Conservation (phyloP, 2,797 vertebrate genomes). For the Meda fulgida region DNA sequence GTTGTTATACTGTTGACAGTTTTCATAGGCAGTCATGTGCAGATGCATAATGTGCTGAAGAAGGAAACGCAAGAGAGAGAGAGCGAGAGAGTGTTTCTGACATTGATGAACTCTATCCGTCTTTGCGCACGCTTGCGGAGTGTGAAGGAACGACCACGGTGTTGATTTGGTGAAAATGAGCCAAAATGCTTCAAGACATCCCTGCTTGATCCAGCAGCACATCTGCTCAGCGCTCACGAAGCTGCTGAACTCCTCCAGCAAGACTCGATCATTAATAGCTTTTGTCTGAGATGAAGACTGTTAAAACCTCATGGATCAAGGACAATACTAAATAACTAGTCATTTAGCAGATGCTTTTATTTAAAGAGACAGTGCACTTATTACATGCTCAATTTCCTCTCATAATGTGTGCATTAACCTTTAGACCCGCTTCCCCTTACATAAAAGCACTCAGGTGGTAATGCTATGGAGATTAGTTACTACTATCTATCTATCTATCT, state of each 20-base stretch:
- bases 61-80: neutral
- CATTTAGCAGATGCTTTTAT: constrained; percentile 13
- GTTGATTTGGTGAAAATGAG: constrained; percentile 51
- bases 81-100: constrained; percentile 26
- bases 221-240: constrained; percentile 40
- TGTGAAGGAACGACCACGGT: constrained; percentile 46
- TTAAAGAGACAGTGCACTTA: constrained; percentile 4
- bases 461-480: neutral
- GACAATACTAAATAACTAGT: neutral
- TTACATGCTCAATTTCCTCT: neutral
- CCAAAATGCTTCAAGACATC: constrained; percentile 52
- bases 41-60: constrained; percentile 20
- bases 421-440: neutral
- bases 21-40: constrained; percentile 36
- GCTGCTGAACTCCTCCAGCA: constrained; percentile 1
- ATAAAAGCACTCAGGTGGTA: neutral
- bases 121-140: constrained; percentile 26
- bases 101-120: constrained; percentile 35
- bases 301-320: neutral
- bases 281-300: neutral
- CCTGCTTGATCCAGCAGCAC: constrained; percentile 46
- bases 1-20: constrained; percentile 23
- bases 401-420: constrained; percentile 9
- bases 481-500: no score
- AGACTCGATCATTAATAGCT: constrained; percentile 8